Evolutionary conservation across 37 sponge, comb jelly and placozoan genomes (phyloP).

Genomic region (Chondrosia reniformis): DNA sequence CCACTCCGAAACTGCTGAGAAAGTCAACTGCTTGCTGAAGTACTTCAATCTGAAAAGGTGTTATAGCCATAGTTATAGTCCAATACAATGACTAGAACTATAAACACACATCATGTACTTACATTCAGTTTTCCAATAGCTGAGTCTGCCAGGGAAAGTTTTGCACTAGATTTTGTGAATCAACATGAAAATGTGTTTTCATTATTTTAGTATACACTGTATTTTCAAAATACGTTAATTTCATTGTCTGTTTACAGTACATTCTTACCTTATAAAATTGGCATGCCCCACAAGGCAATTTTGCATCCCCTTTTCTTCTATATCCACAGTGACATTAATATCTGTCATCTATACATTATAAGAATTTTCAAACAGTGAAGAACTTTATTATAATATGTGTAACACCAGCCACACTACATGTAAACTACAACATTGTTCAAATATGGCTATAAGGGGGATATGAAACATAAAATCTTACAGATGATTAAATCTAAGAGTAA

Average conservation of each 20-base stretch:
- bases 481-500: too few species aligned
- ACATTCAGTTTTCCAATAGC: constrained; percentile 66
- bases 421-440: too few species aligned
- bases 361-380: too few species aligned
- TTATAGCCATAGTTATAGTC: background rate
- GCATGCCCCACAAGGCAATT: too few species aligned
- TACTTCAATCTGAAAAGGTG: background rate
- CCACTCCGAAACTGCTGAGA: background rate
- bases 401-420: too few species aligned
- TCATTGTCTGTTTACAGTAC: background rate
- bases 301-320: background rate
- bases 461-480: too few species aligned
- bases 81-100: background rate
- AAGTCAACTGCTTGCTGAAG: background rate
- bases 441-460: too few species aligned
- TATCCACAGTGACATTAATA: background rate
- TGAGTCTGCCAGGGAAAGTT: constrained; percentile 36
- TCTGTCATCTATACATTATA: background rate
- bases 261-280: background rate
- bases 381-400: too few species aligned
- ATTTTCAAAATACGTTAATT: background rate
- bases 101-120: background rate
- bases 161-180: constrained; percentile 27
- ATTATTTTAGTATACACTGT: background rate
- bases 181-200: too few species aligned